These are phyloP conservation scores for Melipona bicolor DNA, from an alignment of 2,888 invertebrate species.

Conservation along the genomic window DNA sequence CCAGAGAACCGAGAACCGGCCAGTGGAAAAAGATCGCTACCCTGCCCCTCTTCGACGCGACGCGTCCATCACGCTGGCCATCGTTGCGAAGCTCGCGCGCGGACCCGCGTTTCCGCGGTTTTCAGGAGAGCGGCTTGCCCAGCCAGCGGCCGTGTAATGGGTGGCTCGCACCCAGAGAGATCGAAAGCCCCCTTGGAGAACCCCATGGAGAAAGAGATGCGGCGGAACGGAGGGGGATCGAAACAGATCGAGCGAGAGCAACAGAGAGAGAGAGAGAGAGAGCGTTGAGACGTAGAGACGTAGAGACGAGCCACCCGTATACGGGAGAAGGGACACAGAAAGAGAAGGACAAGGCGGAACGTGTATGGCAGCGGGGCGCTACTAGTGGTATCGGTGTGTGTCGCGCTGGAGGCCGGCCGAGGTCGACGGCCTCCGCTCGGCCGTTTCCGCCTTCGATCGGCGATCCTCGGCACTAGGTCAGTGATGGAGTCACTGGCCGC, in stretches of 20 bases:
- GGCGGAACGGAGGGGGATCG: constrained; percentile 9
- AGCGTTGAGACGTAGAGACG: constrained; percentile 36
- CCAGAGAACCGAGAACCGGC: not conserved
- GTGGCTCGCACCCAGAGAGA: constrained; percentile 25
- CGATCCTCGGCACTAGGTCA: constrained; percentile 83
- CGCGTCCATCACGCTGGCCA: not conserved
- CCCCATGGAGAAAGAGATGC: constrained; percentile 37
- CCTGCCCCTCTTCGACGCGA: not conserved
- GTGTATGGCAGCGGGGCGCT: constrained; percentile 70
- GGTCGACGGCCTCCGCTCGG: constrained; percentile 80
- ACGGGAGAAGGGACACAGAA: constrained; percentile 36
- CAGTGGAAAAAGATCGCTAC: not conserved
- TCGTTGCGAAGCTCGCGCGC: constrained; percentile 29
- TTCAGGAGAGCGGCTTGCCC: constrained; percentile 20
- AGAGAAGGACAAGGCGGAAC: constrained; percentile 66
- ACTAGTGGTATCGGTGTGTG: constrained; percentile 71
- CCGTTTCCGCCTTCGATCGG: constrained; percentile 74
- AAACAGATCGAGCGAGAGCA: constrained; percentile 23
- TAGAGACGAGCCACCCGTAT: not conserved
- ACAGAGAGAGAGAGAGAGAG: constrained; percentile 44
- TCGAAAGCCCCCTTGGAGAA: constrained; percentile 31
- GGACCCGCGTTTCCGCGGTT: constrained; percentile 47
- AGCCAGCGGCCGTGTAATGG: constrained; percentile 19
- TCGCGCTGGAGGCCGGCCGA: constrained; percentile 79
- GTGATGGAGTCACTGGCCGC: constrained; percentile 85